Evolutionary conservation across 2,888 invertebrate species (phyloP), one percentile per base, ranked within the genome.

Genomic region (Myathropa florea): DNA sequence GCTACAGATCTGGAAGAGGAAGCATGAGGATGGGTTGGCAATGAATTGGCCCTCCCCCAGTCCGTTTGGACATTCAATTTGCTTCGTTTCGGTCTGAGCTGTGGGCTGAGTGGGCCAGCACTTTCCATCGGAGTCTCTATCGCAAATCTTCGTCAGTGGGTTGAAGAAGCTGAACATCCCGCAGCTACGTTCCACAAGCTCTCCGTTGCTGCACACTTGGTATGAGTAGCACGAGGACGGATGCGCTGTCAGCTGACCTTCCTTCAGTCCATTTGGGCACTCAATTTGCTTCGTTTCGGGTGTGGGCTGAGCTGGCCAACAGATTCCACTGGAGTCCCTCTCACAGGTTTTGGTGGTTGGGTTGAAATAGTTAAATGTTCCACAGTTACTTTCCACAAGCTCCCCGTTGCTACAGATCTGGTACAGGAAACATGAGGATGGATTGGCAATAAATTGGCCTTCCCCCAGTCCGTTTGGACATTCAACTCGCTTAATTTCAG

Each of bases 381-480:
- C 89, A 71, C 90, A 91, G 70, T 88, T 88, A 1, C 87, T 82
- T 61, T 88, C 87, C 9, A 88, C 75, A 10, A 90, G 68, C 7
- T 68, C 21, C 4, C 88, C 88, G 36, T 83, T 64, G 6, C 36
- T 63, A 63, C 90, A 90, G n/a, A 88, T 76, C 53, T 88, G 89
- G 72, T 88, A 90, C 61, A 86, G 63, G 28, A 84, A 88, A 21
- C 87, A 73, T 14, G 88, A 83, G 0, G 59, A 39, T 4, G 89
- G 89, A 81, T 89, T 88, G 3, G 80, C 39, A 1, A 89, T n/a
- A 10, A 89, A 82, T 4, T 83, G 68, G 3, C 91, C 91, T 4
- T 89, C 88, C 4, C 83, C 4, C 59, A 89, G 83, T 23, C 89
- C 89, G 0, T 89, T 89, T 0, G 89, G 88, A 72, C 91, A 91